A percentile compares a stretch with the other conserved stretches of the same genome.
phyloP scores from a whole-genome alignment of 2,113 vertebrate genomes.

The Poeciliopsis prolifica region DNA sequence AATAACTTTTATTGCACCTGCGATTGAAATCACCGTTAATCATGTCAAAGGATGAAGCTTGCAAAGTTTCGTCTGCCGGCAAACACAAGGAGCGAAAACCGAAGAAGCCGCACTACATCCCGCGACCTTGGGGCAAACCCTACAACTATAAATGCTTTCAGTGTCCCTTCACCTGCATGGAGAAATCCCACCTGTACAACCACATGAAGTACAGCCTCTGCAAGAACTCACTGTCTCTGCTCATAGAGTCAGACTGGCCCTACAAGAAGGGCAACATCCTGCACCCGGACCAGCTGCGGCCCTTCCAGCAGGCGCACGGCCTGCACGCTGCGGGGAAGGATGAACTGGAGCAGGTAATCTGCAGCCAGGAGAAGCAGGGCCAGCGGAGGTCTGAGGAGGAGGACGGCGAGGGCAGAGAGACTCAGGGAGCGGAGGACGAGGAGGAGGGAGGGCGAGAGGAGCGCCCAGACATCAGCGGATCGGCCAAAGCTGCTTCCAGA shows the following conservation, averaged over 20 bases:
- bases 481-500: slow-evolving; percentile 41
- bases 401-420: slow-evolving; percentile 75
- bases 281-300: slow-evolving; percentile 82
- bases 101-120: slow-evolving; percentile 98
- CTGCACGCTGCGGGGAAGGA: slow-evolving; percentile 53
- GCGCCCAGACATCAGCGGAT: slow-evolving; percentile 36
- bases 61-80: slow-evolving; percentile 83
- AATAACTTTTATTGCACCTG: background rate
- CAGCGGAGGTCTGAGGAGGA: slow-evolving; percentile 61
- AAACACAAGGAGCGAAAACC: slow-evolving; percentile 95
- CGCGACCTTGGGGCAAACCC: slow-evolving; percentile 95
- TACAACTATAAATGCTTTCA: slow-evolving; percentile 99
- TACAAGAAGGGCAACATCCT: slow-evolving; percentile 89
- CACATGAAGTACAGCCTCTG: slow-evolving; percentile 99
- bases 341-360: slow-evolving; percentile 50
- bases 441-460: slow-evolving; percentile 63
- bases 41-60: slow-evolving; percentile 91
- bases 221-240: slow-evolving; percentile 95
- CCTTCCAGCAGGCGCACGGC: slow-evolving; percentile 78
- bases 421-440: slow-evolving; percentile 45
- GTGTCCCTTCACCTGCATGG: slow-evolving; percentile 99
- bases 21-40: slow-evolving; percentile 10
- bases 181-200: slow-evolving; percentile 99
- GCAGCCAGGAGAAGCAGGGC: slow-evolving; percentile 55
- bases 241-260: slow-evolving; percentile 93